Evolutionary conservation across 2,888 invertebrate genomes (phyloP).

Genomic region (Eristalis arbustorum): DNA sequence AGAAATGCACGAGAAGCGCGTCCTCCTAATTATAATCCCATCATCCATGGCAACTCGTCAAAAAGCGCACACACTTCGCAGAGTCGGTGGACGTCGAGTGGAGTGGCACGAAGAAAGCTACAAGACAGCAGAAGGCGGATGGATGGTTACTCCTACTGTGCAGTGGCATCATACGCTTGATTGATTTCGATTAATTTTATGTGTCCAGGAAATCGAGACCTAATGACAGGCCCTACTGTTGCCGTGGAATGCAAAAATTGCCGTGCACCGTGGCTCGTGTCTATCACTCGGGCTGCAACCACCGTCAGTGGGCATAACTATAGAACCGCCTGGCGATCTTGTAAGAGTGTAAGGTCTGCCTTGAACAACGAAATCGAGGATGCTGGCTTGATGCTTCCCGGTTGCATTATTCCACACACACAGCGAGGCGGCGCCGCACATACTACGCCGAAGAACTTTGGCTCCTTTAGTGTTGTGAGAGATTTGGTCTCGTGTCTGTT

Average conservation of each 20-base stretch:
- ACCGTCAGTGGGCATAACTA: not conserved
- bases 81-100: not conserved
- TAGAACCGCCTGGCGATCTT: not conserved
- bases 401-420: conserved; percentile 24
- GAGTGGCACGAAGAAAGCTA: not conserved
- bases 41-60: conserved; percentile 41
- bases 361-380: conserved; percentile 47
- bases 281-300: conserved; percentile 17
- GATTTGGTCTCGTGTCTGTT: conserved; percentile 37
- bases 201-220: conserved; percentile 69
- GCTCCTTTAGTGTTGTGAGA: conserved; percentile 36
- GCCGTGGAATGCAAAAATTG: conserved; percentile 58
- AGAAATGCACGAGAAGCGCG: conserved; percentile 28
- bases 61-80: conserved; percentile 14
- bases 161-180: conserved; percentile 57
- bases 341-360: conserved; percentile 12
- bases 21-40: conserved; percentile 59
- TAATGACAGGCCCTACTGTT: conserved; percentile 65
- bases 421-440: not conserved
- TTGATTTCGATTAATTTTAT: conserved; percentile 70
- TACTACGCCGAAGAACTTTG: conserved; percentile 50
- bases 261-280: conserved; percentile 53
- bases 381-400: conserved; percentile 28
- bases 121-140: not conserved
- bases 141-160: conserved; percentile 28